Evolutionary conservation across 2,797 vertebrate species (phyloP).

Genomic region (Euphonia xanthogaster): DNA sequence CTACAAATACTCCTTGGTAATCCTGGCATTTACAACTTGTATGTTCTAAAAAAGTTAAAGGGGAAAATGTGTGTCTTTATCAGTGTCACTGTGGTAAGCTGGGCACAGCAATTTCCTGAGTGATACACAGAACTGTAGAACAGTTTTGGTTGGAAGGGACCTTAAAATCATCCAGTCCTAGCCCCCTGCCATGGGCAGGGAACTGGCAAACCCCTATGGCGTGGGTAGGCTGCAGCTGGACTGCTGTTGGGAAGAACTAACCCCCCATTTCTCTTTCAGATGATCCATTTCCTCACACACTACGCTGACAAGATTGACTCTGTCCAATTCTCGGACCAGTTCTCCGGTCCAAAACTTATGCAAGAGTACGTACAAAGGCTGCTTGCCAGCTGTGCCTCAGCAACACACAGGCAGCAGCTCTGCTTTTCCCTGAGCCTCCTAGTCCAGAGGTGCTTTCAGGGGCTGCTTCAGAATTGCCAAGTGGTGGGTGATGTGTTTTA

Average conservation of each 20-base stretch:
- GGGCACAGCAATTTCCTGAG: not conserved
- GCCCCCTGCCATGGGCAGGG: not conserved
- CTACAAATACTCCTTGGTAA: not conserved
- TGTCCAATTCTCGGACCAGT: constrained; percentile 99
- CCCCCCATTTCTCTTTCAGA: constrained; percentile 76
- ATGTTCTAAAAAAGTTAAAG: not conserved
- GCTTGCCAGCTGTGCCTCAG: not conserved
- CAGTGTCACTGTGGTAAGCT: not conserved
- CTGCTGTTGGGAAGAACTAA: not conserved
- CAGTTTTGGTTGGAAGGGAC: not conserved
- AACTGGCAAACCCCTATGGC: not conserved
- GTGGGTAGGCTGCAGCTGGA: not conserved
- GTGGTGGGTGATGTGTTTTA: not conserved
- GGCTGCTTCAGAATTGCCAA: not conserved
- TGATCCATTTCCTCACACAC: constrained; percentile 95
- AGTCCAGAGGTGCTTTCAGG: not conserved
- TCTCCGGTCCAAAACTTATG: constrained; percentile 99
- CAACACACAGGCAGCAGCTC: not conserved
- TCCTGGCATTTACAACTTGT: not conserved
- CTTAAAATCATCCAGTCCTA: not conserved
- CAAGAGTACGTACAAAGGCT: constrained; percentile 88
- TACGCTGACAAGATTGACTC: constrained; percentile 99
- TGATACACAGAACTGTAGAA: fast-evolving
- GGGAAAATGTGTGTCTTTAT: not conserved
- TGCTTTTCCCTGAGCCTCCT: not conserved